These are phyloP conservation scores for Actinopyga echinites DNA, from an alignment of 53 echinoderm and acorn worm species.

Conservation along the genomic window DNA sequence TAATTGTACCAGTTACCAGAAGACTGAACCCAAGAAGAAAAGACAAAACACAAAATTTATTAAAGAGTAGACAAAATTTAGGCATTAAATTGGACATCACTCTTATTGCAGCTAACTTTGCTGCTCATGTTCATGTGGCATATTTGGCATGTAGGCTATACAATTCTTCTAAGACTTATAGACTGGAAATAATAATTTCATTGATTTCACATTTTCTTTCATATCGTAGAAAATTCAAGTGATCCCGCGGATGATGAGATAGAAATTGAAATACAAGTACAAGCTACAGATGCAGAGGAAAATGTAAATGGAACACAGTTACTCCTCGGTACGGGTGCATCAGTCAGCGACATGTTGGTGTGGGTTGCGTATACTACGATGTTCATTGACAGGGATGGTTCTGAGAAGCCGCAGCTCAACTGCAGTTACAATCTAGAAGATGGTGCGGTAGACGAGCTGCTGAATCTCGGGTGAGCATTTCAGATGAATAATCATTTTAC, in stretches of 20 bases:
- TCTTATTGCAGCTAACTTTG: not conserved
- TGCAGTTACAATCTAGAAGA: not conserved
- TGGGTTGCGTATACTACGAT: constrained; percentile 57
- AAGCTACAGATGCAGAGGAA: constrained; percentile 43
- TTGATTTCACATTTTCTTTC: not conserved
- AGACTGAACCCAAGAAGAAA: too few relatives aligned
- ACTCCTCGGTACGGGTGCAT: constrained; percentile 37
- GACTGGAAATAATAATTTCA: too few relatives aligned
- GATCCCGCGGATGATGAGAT: constrained; percentile 44
- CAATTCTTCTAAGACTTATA: too few relatives aligned
- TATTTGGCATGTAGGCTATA: not conserved
- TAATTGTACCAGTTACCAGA: too few relatives aligned
- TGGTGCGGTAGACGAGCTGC: not conserved
- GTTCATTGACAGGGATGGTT: constrained; percentile 40
- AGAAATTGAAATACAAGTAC: constrained; percentile 46
- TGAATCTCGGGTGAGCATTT: not conserved
- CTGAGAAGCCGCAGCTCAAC: constrained; percentile 42
- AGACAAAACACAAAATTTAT: too few relatives aligned
- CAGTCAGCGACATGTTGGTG: constrained; percentile 28
- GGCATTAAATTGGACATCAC: not conserved
- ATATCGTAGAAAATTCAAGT: not conserved
- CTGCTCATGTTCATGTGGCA: not conserved
- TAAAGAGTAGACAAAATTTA: too few relatives aligned
- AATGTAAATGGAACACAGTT: constrained; percentile 44
- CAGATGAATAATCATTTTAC: not conserved